These are phyloP conservation scores for Callitettix versicolor DNA, from an alignment of 1,140 invertebrate species.

Conservation along the genomic window DNA sequence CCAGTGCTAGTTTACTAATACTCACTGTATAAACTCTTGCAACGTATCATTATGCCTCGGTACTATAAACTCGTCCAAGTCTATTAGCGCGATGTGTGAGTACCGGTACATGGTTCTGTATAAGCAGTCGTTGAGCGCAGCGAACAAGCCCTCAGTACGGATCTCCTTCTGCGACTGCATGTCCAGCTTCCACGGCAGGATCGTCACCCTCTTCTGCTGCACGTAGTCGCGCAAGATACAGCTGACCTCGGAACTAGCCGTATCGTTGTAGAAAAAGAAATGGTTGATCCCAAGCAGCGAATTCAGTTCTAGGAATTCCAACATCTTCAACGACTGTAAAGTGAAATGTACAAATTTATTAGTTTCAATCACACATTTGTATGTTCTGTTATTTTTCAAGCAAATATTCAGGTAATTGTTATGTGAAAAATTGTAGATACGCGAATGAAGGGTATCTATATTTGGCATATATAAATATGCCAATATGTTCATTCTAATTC, in stretches of 20 bases:
- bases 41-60: constrained; percentile 64
- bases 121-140: constrained; percentile 85
- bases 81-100: constrained; percentile 72
- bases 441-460: too few species aligned
- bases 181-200: constrained; percentile 82
- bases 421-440: too few species aligned
- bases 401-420: too few species aligned
- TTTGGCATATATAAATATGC: too few species aligned
- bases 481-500: too few species aligned
- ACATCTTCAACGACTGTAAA: constrained; percentile 58
- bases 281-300: constrained; percentile 73
- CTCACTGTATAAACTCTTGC: constrained; percentile 48
- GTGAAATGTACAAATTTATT: background rate
- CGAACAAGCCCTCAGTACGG: constrained; percentile 83
- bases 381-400: too few species aligned
- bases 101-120: constrained; percentile 78
- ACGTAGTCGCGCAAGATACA: constrained; percentile 67
- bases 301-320: constrained; percentile 90
- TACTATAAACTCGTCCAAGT: constrained; percentile 85
- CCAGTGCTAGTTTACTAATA: too few species aligned
- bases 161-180: constrained; percentile 85
- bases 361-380: too few species aligned
- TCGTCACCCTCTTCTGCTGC: constrained; percentile 50
- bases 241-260: constrained; percentile 60
- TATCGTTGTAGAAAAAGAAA: constrained; percentile 89